These are phyloP conservation scores for Trididemnum clinides DNA, from an alignment of 23 tunicate genomes.

Conservation along the genomic window DNA sequence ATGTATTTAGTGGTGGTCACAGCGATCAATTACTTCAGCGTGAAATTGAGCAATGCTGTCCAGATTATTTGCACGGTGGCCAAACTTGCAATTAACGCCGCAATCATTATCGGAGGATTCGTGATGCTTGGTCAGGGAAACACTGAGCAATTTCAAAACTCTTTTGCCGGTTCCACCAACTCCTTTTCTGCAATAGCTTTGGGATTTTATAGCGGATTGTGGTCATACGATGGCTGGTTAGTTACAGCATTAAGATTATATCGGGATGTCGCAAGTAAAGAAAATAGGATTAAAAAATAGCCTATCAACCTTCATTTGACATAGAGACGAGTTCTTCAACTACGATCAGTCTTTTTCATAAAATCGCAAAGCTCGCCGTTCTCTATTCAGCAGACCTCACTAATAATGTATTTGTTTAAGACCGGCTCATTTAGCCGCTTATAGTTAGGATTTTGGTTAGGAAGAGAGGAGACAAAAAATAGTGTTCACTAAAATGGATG, in stretches of 20 bases:
- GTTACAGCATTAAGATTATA: not conserved
- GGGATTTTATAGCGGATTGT: slow-evolving; percentile 89
- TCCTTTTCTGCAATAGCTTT: slow-evolving; percentile 81
- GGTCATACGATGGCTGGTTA: slow-evolving; percentile 98
- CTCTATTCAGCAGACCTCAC: too few species aligned
- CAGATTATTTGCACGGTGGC: slow-evolving; percentile 93
- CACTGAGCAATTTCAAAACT: slow-evolving; percentile 71
- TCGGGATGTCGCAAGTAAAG: too few species aligned
- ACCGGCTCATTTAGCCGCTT: too few species aligned
- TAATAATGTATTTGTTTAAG: too few species aligned
- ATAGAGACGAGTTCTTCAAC: too few species aligned
- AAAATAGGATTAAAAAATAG: too few species aligned
- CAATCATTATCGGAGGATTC: slow-evolving; percentile 93
- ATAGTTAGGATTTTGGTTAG: too few species aligned
- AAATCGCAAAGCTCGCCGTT: too few species aligned
- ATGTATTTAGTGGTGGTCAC: slow-evolving; percentile 76
- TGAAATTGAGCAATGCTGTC: slow-evolving; percentile 78
- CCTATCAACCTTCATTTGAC: too few species aligned
- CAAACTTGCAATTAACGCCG: slow-evolving; percentile 75
- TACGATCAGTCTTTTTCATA: too few species aligned
- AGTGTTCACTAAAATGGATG: too few species aligned
- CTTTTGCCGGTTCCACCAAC: slow-evolving; percentile 71
- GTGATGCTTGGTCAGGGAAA: slow-evolving; percentile 84
- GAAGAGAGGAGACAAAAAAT: too few species aligned
- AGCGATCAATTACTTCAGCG: slow-evolving; percentile 90